Base-by-base conservation (phyloP, 2,888 invertebrate genomes). In the Aporophyla lueneburgensis region DNA sequence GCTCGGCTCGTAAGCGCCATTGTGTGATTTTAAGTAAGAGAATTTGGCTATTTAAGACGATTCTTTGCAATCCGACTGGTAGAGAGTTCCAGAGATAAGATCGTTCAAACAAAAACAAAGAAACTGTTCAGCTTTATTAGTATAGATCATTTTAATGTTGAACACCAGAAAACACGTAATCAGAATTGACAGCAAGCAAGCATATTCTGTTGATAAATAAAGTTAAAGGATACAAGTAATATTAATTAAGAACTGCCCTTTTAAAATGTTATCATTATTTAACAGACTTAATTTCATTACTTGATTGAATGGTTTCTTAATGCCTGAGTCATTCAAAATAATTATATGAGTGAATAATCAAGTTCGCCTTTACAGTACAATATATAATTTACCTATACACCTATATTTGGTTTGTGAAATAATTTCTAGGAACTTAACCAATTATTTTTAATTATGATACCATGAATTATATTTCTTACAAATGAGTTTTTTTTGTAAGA, bases 301-400 rank as follows among this genome's bases (percentile, higher is more conserved):
- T 76, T 80, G 71, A 79, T 75, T 78, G 74, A 85, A 84, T 75
- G 78, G 75, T 67, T 81, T 84, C 66, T 76, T 76, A 85, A 74
- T 75, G 61, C 27, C 72, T 49, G 56, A 81, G 74, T 81, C 79
- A 81, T 86, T 86, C 73, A 74, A 84, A 76, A 75, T 87, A 87
- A 86, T 85, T 77, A 74, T 27, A 53, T 27, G 59, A 72, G 33
- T 84, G 71, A 82, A 76, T 74, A 74, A 74, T 71, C 33, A 84
- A 81, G 77, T 83, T 74, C 58, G 49, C 56, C n/a, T 76, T 40
- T 53, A 69, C 53, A 80, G 33, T 74, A 58, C 53, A 54, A 46
- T 70, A 61, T 56, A 69, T 4, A 76, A 62, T 70, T 19, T 51
- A 69, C 68, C 9, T 56, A 58, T 46, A 33, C 33, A 33, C 33